phyloP scores from a whole-genome alignment of 92 coral and sea anemone species.

The Bergia puertoricense region DNA sequence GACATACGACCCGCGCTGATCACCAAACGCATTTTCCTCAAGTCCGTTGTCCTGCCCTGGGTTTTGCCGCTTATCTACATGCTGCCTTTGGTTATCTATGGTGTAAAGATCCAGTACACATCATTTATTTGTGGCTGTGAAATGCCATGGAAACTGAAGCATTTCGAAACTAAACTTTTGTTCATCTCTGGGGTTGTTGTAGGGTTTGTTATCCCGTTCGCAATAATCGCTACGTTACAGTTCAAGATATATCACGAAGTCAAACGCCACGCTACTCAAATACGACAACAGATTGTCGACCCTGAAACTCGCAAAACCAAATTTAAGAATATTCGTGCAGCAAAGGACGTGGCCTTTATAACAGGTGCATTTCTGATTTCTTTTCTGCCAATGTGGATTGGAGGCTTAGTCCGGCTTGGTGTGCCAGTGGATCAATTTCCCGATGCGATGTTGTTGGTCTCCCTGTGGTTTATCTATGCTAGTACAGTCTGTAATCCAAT shows the following conservation, averaged over 20 bases:
- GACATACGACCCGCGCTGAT: background rate
- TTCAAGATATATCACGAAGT: background rate
- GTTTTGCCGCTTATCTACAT: background rate
- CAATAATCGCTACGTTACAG: background rate
- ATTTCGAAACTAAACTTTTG: background rate
- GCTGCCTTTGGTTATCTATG: background rate
- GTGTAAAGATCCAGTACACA: background rate
- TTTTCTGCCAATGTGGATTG: background rate
- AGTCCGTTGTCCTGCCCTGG: background rate
- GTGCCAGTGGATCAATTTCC: background rate
- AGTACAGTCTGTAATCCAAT: slow-evolving; percentile 1
- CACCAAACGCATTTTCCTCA: background rate
- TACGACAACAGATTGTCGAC: background rate
- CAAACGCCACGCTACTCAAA: background rate
- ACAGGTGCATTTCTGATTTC: background rate
- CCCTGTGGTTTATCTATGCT: background rate
- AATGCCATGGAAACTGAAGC: background rate
- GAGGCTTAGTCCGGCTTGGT: background rate
- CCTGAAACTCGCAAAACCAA: background rate
- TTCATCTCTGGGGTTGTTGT: background rate
- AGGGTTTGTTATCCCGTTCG: background rate
- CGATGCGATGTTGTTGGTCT: slow-evolving; percentile 2
- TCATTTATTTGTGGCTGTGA: background rate
- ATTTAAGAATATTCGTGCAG: slow-evolving; percentile 1
- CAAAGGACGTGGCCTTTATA: background rate